Conservation (phyloP, 1,140 invertebrate genomes). For the fruit fly (Drosophila melanogaster) region Release_6_plus_ISO1_MT NT_037436.4:9328001-9328500, state of each 20-base stretch:
- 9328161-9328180: slow-evolving; percentile 8
- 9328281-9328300: slow-evolving; percentile 69
- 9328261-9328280: slow-evolving; percentile 9
- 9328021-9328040: slow-evolving; percentile 57
- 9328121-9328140: slow-evolving; percentile 20
- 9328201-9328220: slow-evolving; percentile 82
- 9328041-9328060: slow-evolving; percentile 65
- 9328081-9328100: slow-evolving; percentile 61
- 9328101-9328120: slow-evolving; percentile 77
- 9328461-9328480: slow-evolving; percentile 14
- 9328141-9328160: slow-evolving; percentile 1
- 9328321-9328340: slow-evolving; percentile 77
- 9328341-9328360: slow-evolving; percentile 13
- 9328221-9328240: slow-evolving; percentile 61
- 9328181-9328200: slow-evolving; percentile 50
- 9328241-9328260: slow-evolving; percentile 22
- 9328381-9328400: slow-evolving; percentile 77
- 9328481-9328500: slow-evolving; percentile 53
- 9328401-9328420: slow-evolving; percentile 71
- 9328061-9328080: slow-evolving; percentile 82
- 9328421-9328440: slow-evolving; percentile 69
- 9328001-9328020: not conserved
- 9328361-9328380: slow-evolving; percentile 38
- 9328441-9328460: not conserved
- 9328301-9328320: slow-evolving; percentile 64